Percentiles rank a stretch among this genome's conserved stretches.
phyloP scores from a whole-genome alignment of 2,113 vertebrate species.

The Cranoglanis bouderius region DNA sequence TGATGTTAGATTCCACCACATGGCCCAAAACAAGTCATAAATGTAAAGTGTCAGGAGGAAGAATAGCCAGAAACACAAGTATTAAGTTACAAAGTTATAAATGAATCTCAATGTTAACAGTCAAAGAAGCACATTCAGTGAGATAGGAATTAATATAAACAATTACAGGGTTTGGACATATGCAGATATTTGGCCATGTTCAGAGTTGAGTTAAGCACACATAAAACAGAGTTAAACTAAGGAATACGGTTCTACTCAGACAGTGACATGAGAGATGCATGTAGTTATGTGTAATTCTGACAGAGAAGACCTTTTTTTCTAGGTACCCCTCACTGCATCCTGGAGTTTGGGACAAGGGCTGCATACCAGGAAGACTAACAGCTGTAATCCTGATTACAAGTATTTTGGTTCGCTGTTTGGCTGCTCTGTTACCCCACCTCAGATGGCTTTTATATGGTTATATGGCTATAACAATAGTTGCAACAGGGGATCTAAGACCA shows the following conservation, averaged over 20 bases:
- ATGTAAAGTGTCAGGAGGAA: neutral
- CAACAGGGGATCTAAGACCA: neutral
- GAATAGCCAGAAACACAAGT: neutral
- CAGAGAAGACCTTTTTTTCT: neutral
- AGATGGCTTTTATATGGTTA: neutral
- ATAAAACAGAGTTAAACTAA: neutral
- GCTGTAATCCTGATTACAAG: neutral
- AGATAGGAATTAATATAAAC: neutral
- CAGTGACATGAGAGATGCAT: neutral
- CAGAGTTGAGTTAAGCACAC: neutral
- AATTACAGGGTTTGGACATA: neutral
- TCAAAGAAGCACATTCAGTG: neutral
- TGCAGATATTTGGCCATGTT: neutral
- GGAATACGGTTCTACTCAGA: neutral
- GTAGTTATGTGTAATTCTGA: neutral
- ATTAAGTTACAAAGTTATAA: neutral
- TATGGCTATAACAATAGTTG: neutral
- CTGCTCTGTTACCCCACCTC: neutral
- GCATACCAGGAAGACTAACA: neutral
- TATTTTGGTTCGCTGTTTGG: neutral
- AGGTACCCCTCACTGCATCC: neutral
- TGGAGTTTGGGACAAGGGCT: neutral
- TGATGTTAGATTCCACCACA: neutral
- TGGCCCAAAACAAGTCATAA: neutral
- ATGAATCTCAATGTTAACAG: neutral